Base-by-base conservation (phyloP, 2,888 invertebrate species). In the Trichopria drosophilae region DNA sequence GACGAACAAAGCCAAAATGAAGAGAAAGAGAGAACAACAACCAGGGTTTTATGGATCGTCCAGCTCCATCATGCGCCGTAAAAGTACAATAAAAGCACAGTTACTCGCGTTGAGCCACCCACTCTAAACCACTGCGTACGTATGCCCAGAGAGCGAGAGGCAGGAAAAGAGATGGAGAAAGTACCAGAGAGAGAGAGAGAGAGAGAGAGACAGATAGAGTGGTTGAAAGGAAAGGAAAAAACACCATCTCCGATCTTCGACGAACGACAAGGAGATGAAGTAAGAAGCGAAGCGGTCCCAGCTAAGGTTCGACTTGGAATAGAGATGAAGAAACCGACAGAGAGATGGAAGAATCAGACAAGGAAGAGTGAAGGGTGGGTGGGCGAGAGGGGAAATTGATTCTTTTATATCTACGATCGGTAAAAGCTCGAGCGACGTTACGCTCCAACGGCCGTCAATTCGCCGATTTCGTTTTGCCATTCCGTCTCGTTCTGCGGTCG, bases 11-110 rank as follows among this genome's bases (percentile, higher is more conserved):
- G n/a, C n/a, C n/a, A n/a, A n/a, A n/a, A n/a, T n/a, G n/a, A n/a
- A n/a, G n/a, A n/a, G n/a, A n/a, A n/a, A n/a, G n/a, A n/a, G n/a
- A n/a, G n/a, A n/a, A n/a, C n/a, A n/a, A n/a, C n/a, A n/a, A n/a
- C n/a, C n/a, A n/a, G n/a, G n/a, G n/a, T 73, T 74, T 74, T 74
- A 74, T 70, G 64, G 71, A 59, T 71, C 73, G 71, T 73, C 71
- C 73, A 71, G 72, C 66, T 73, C 69, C 72, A 73, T 74, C 71
- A 73, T 65, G 67, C 63, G 62, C 64, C 72, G 70, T 74, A 73
- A 74, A 74, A 74, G 67, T 66, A 69, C 70, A 72, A 74, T 73
- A 74, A 74, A 74, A 73, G 63, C 66, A 63, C 66, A 68, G 70
- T 72, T 73, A 69, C 68, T n/a, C n/a, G n/a, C n/a, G n/a, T n/a